A percentile compares a stretch with the other conserved stretches of the same genome.
These are phyloP conservation scores for Nasonovia ribisnigri DNA, from an alignment of 2,888 invertebrate genomes.

Conservation along the genomic window DNA sequence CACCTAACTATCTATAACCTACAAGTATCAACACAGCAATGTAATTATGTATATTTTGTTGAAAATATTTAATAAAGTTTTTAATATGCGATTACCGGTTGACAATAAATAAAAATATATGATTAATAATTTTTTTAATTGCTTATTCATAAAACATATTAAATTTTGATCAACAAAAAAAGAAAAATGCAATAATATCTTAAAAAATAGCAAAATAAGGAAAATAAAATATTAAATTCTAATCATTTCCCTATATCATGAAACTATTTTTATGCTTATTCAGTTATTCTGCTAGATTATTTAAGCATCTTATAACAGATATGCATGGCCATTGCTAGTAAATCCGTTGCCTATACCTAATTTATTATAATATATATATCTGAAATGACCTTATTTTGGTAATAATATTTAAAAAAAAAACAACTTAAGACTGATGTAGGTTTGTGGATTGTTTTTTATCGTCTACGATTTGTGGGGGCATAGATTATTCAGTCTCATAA, in stretches of 20 bases:
- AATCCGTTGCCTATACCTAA: too few species aligned
- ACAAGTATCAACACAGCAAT: not conserved
- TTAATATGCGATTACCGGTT: not conserved
- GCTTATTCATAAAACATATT: not conserved
- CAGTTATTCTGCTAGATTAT: too few species aligned
- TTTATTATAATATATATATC: too few species aligned
- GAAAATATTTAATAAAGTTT: not conserved
- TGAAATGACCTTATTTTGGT: too few species aligned
- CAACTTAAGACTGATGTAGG: not conserved
- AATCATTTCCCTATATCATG: too few species aligned
- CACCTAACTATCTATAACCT: not conserved
- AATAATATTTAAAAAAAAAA: not conserved
- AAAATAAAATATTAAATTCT: too few species aligned
- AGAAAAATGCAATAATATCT: too few species aligned
- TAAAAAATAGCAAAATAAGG: too few species aligned
- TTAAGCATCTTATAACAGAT: too few species aligned
- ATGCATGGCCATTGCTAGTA: too few species aligned
- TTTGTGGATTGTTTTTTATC: not conserved
- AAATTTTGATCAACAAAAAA: too few species aligned
- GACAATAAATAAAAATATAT: not conserved
- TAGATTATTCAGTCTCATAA: not conserved
- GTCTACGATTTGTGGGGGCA: not conserved
- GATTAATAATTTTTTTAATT: not conserved
- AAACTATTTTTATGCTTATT: too few species aligned
- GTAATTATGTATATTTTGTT: not conserved